These are phyloP conservation scores for Acanthacorydalis orientalis DNA, from an alignment of 2,888 invertebrate genomes.

Conservation along the genomic window DNA sequence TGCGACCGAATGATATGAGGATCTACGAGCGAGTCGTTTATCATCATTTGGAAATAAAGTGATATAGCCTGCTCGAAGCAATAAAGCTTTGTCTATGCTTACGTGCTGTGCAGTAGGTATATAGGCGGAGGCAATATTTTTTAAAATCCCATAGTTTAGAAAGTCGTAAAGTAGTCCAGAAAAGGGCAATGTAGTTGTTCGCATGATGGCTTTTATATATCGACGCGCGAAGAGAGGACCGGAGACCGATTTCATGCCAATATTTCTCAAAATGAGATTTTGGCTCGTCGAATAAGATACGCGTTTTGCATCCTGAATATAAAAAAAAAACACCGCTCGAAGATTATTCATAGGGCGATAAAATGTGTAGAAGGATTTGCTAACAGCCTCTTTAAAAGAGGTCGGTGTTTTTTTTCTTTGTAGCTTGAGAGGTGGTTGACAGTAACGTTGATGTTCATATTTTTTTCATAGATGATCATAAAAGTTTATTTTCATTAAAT, in stretches of 20 bases:
- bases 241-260: constrained; percentile 1
- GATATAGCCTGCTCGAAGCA: constrained; percentile 15
- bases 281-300: neutral
- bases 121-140: constrained; percentile 20
- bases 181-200: constrained; percentile 23
- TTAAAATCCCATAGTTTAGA: constrained; percentile 27
- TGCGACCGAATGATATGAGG: constrained; percentile 16
- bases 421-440: too few relatives aligned
- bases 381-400: too few relatives aligned
- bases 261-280: constrained; percentile 1
- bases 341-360: too few relatives aligned
- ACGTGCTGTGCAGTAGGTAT: neutral
- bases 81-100: constrained; percentile 25
- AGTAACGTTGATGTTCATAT: too few relatives aligned
- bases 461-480: too few relatives aligned
- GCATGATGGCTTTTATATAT: constrained; percentile 19
- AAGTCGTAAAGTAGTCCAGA: constrained; percentile 23
- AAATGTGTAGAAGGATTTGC: too few relatives aligned
- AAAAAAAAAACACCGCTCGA: too few relatives aligned
- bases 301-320: too few relatives aligned
- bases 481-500: too few relatives aligned
- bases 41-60: constrained; percentile 20
- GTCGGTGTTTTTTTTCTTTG: too few relatives aligned
- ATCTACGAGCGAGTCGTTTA: constrained; percentile 21
- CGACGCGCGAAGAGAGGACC: neutral